These are phyloP conservation scores for Drosophila mauritiana DNA, from an alignment of 1,140 invertebrate species.

Conservation along the genomic window DNA sequence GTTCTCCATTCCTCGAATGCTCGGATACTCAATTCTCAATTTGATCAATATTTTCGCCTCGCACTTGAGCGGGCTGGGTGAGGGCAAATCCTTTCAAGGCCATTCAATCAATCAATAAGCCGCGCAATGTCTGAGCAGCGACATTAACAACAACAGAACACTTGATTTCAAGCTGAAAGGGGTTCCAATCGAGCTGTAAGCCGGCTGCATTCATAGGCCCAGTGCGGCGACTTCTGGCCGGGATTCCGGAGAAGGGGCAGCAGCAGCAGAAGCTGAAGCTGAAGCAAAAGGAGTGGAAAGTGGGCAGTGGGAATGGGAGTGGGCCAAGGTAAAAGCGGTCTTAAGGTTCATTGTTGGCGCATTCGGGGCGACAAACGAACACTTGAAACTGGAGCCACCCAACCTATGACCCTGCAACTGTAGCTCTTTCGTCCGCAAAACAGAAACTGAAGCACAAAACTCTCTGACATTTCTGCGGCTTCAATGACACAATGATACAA, in stretches of 20 bases:
- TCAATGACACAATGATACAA: conserved; percentile 14
- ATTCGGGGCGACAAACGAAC: background rate
- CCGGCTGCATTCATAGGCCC: conserved; percentile 28
- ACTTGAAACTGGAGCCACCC: background rate
- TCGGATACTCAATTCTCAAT: background rate
- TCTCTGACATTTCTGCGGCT: conserved; percentile 25
- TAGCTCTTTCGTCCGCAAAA: background rate
- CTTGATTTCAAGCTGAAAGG: conserved; percentile 22
- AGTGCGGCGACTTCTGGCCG: background rate
- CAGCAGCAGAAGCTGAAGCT: too few species aligned
- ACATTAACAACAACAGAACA: conserved; percentile 17
- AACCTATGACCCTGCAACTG: background rate
- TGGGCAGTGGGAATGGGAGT: background rate
- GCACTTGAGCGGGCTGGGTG: background rate
- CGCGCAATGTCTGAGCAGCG: conserved; percentile 17
- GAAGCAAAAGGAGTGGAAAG: too few species aligned
- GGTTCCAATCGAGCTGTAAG: conserved; percentile 17
- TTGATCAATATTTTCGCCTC: conserved; percentile 18
- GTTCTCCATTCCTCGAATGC: background rate
- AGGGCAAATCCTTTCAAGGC: conserved; percentile 4
- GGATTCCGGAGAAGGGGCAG: background rate
- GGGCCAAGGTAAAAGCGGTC: conserved; percentile 10
- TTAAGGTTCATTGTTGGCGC: conserved; percentile 26
- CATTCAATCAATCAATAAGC: conserved; percentile 46
- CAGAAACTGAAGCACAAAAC: conserved; percentile 15